Conservation (phyloP, 2,797 vertebrate genomes). For the Sebastes iracundus region DNA sequence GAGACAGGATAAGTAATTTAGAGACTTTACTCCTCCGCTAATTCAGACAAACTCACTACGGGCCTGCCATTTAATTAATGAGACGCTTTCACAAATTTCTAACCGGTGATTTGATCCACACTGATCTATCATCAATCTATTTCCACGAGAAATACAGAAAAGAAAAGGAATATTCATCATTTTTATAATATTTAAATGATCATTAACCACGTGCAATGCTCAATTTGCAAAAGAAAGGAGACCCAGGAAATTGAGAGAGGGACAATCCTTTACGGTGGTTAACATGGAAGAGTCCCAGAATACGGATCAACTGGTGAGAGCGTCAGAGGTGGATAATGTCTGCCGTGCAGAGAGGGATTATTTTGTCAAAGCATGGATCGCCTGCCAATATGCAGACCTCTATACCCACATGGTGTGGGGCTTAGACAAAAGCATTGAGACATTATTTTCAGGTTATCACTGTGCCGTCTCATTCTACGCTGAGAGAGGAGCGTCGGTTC, state of each 20-base stretch:
- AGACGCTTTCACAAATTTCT: conserved; percentile 45
- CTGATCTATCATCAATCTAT: conserved; percentile 47
- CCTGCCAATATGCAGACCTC: conserved; percentile 64
- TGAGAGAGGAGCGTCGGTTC: conserved; percentile 15
- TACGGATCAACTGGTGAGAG: conserved; percentile 58
- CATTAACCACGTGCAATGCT: conserved; percentile 47
- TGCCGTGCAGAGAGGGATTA: conserved; percentile 68
- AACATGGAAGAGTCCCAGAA: conserved; percentile 54
- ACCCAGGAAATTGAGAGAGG: conserved; percentile 32
- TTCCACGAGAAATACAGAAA: conserved; percentile 18
- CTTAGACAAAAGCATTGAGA: conserved; percentile 61
- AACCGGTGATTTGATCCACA: conserved; percentile 53
- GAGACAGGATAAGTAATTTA: conserved; percentile 58
- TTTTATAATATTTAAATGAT: conserved; percentile 46
- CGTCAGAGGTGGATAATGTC: conserved; percentile 67
- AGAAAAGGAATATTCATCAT: conserved; percentile 37
- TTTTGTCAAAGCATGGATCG: conserved; percentile 69
- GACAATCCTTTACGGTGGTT: conserved; percentile 42
- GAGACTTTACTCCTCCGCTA: conserved; percentile 33
- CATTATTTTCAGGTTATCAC: conserved; percentile 61
- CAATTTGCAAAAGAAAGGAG: conserved; percentile 46
- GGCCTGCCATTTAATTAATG: conserved; percentile 47
- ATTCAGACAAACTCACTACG: conserved; percentile 59
- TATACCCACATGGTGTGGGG: conserved; percentile 47
- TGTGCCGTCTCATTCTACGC: conserved; percentile 28